Percentiles rank a stretch among this genome's conserved stretches.
Evolutionary conservation across 1,140 invertebrate genomes (phyloP).

Genomic region (Eumaeus atala): DNA sequence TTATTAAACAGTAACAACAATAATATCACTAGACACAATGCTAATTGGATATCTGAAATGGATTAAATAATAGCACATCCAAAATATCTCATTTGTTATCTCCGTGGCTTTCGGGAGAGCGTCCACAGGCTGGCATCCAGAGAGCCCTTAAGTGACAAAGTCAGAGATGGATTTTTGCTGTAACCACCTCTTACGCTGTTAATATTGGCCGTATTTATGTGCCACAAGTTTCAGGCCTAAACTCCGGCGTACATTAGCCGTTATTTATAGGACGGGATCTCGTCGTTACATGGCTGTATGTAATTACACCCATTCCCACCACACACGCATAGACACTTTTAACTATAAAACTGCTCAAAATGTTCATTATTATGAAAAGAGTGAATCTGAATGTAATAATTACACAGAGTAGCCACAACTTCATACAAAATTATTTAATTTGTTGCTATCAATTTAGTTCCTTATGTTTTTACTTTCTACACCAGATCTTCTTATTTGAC

Average conservation of each 20-base stretch:
- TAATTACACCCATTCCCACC: not conserved
- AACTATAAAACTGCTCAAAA: not conserved
- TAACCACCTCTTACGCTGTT: conserved; percentile 43
- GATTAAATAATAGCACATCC: conserved; percentile 22
- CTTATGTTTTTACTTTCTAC: too few species aligned
- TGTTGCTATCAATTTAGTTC: too few species aligned
- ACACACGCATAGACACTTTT: not conserved
- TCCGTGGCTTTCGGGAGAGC: conserved; percentile 24
- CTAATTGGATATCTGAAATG: too few species aligned
- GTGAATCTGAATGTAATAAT: not conserved
- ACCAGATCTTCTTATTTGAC: too few species aligned
- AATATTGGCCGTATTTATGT: conserved; percentile 56
- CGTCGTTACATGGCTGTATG: not conserved
- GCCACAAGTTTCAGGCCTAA: conserved; percentile 31
- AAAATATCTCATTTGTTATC: conserved; percentile 20
- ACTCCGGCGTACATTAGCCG: conserved; percentile 11
- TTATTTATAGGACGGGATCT: not conserved
- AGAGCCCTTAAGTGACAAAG: conserved; percentile 63
- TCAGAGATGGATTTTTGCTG: conserved; percentile 71
- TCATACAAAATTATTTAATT: too few species aligned
- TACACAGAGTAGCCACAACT: conserved; percentile 6
- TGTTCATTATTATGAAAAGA: too few species aligned
- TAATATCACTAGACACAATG: too few species aligned
- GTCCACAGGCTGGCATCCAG: conserved; percentile 36
- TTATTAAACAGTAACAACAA: too few species aligned